Evolutionary conservation across 1,140 invertebrate genomes (phyloP).

Genomic region (Macrotrachela quadricornifera): DNA sequence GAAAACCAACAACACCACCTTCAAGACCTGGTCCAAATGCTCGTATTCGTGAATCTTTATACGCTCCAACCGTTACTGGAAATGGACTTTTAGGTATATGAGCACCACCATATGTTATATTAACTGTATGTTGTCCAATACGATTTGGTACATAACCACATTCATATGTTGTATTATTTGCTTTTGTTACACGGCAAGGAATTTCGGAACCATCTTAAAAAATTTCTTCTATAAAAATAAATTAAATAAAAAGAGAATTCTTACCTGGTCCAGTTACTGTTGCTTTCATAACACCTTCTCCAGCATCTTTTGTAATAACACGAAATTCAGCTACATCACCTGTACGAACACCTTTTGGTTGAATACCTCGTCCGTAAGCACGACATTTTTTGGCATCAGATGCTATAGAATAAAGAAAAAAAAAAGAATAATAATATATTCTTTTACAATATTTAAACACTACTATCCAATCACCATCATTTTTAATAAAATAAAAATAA

Average conservation of each 20-base stretch:
- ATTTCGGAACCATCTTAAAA: background rate
- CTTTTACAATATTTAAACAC: too few relatives aligned
- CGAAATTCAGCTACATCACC: slow-evolving; percentile 61
- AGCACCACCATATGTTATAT: slow-evolving; percentile 36
- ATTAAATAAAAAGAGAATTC: too few relatives aligned
- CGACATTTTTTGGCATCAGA: slow-evolving; percentile 23
- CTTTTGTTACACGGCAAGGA: background rate
- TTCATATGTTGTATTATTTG: slow-evolving; percentile 40
- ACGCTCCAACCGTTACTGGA: slow-evolving; percentile 54
- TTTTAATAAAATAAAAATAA: too few relatives aligned
- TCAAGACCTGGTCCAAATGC: slow-evolving; percentile 64
- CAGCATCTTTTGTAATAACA: slow-evolving; percentile 60
- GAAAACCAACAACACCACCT: slow-evolving; percentile 57
- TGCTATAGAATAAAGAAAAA: too few relatives aligned
- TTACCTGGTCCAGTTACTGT: slow-evolving; percentile 43
- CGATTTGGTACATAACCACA: slow-evolving; percentile 48
- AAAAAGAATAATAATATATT: too few relatives aligned
- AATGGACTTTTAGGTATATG: slow-evolving; percentile 30
- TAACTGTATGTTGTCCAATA: slow-evolving; percentile 37
- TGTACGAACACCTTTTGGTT: slow-evolving; percentile 56
- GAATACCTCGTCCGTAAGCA: slow-evolving; percentile 52
- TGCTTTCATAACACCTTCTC: slow-evolving; percentile 53
- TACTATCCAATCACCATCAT: too few relatives aligned
- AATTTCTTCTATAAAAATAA: too few relatives aligned
- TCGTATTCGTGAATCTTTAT: slow-evolving; percentile 54